Evolutionary conservation across 2,797 vertebrate species (phyloP).

Genomic region (Setipinna tenuifilis): DNA sequence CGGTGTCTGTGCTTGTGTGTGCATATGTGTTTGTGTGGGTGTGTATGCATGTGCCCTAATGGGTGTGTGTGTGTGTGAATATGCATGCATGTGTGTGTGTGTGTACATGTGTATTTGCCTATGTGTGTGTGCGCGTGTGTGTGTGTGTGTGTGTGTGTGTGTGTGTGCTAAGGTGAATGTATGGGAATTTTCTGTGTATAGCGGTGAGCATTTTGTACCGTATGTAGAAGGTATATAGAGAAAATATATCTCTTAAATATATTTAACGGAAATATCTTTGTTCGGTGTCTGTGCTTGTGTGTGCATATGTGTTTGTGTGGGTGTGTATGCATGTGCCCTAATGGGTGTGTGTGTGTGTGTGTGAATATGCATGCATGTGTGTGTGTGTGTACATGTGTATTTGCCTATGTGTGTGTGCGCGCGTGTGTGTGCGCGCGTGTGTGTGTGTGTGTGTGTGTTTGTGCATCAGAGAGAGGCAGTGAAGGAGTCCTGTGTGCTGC

Average conservation of each 20-base stretch:
- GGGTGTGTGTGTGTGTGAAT: background rate
- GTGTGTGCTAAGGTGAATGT: background rate
- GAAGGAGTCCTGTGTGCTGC: slow-evolving; percentile 39
- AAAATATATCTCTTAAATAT: no score
- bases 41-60: no score
- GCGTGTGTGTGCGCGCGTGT: slow-evolving; percentile 21
- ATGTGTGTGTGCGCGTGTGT: slow-evolving; percentile 1
- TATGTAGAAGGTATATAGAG: no score
- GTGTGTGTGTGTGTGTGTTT: slow-evolving; percentile 31
- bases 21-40: no score
- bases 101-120: background rate
- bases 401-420: slow-evolving; percentile 18
- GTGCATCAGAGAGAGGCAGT: background rate
- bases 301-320: no score
- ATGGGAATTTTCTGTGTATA: slow-evolving; percentile 32
- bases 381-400: background rate
- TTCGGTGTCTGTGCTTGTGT: no score
- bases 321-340: no score
- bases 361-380: background rate
- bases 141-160: background rate
- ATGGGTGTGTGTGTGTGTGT: no score
- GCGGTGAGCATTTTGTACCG: no score
- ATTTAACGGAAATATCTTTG: no score
- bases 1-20: no score
- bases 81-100: background rate